A percentile compares a stretch with the other conserved stretches of the same genome.
Conservation (phyloP, 2,113 vertebrate genomes). For the Cololabis saira region DNA sequence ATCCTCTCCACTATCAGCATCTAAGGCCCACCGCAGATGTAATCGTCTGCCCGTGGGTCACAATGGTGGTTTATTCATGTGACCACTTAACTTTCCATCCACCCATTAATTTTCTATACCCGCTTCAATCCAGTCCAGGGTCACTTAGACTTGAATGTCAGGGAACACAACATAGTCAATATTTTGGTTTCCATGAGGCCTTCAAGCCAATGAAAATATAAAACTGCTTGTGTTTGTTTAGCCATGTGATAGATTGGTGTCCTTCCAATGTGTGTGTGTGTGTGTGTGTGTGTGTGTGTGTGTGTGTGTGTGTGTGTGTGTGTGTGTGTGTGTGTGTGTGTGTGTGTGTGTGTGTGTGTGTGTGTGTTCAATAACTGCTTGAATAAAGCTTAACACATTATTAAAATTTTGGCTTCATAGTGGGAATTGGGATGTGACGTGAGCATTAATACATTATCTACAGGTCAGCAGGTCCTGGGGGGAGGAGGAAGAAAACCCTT, state of each 20-base stretch:
- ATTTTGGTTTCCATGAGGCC: slow-evolving; percentile 38
- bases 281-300: not conserved
- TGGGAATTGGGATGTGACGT: slow-evolving; percentile 40
- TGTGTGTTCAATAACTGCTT: slow-evolving; percentile 6
- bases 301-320: not conserved
- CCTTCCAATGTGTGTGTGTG: not conserved
- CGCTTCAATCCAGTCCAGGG: too few species aligned
- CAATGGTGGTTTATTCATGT: slow-evolving; percentile 37
- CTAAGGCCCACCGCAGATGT: not conserved
- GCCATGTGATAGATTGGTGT: slow-evolving; percentile 25
- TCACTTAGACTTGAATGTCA: slow-evolving; percentile 18
- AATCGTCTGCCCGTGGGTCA: not conserved
- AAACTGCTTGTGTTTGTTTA: slow-evolving; percentile 16
- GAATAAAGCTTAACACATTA: slow-evolving; percentile 10
- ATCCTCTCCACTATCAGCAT: too few species aligned
- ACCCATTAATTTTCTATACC: too few species aligned
- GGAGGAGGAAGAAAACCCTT: slow-evolving; percentile 6
- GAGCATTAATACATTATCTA: slow-evolving; percentile 43
- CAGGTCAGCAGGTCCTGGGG: slow-evolving; percentile 51
- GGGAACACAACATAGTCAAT: slow-evolving; percentile 29
- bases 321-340: not conserved
- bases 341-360: not conserved
- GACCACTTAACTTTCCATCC: slow-evolving; percentile 11
- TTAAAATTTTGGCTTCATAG: slow-evolving; percentile 7
- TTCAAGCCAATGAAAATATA: slow-evolving; percentile 32